Percentiles rank a stretch among this genome's conserved stretches.
Conservation (phyloP, 1,140 invertebrate species). For the Nomia melanderi region DNA sequence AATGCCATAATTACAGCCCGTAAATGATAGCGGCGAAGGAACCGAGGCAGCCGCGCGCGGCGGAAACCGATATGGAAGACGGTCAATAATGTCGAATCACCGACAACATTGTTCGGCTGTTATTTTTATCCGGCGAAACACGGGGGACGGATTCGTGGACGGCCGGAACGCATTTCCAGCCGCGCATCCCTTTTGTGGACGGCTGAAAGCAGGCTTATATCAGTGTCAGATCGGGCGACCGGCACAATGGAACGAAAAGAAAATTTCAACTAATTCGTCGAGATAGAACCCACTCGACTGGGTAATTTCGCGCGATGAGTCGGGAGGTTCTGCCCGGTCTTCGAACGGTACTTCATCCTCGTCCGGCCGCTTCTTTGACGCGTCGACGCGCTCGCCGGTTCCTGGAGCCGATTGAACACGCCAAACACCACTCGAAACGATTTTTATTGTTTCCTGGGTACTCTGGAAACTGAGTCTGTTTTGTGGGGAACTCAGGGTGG, state of each 20-base stretch:
- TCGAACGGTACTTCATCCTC: slow-evolving; percentile 48
- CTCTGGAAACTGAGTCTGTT: slow-evolving; percentile 27
- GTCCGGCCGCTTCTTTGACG: neutral
- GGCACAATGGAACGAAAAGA: slow-evolving; percentile 62
- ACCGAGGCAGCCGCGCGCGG: neutral
- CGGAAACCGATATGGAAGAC: slow-evolving; percentile 22
- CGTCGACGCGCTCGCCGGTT: neutral
- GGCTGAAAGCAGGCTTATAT: slow-evolving; percentile 57
- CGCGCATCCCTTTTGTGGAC: slow-evolving; percentile 33
- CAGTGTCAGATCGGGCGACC: slow-evolving; percentile 65
- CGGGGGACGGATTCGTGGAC: slow-evolving; percentile 13
- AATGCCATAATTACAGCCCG: slow-evolving; percentile 25
- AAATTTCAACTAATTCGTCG: slow-evolving; percentile 73
- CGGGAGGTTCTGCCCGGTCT: slow-evolving; percentile 57
- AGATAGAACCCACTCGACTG: slow-evolving; percentile 64
- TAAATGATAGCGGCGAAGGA: slow-evolving; percentile 13
- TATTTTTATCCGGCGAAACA: slow-evolving; percentile 45
- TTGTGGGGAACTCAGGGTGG: neutral
- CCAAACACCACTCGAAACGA: slow-evolving; percentile 49
- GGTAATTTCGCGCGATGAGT: slow-evolving; percentile 75
- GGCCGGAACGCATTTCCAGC: slow-evolving; percentile 15
- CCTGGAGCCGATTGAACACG: slow-evolving; percentile 24
- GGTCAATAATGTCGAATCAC: slow-evolving; percentile 41
- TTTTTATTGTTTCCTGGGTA: slow-evolving; percentile 35
- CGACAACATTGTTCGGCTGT: slow-evolving; percentile 33